A percentile compares a stretch with the other conserved stretches of the same genome.
phyloP scores from a whole-genome alignment of 1,140 invertebrate species.

The Drosophila willistoni region DNA sequence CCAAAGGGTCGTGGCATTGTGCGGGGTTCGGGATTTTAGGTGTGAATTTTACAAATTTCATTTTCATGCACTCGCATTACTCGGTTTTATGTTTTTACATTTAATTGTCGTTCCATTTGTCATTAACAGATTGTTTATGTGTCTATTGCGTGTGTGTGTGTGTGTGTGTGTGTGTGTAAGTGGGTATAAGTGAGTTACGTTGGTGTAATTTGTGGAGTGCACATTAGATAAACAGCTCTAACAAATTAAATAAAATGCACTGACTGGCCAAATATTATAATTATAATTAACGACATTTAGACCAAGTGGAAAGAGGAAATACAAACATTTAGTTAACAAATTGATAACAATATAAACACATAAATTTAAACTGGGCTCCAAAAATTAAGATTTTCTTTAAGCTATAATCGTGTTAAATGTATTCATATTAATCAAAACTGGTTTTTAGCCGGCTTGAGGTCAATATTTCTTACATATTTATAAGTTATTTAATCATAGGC shows the following conservation, averaged over 20 bases:
- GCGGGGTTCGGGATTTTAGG: not conserved
- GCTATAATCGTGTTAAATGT: no score
- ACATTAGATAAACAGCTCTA: slow-evolving; percentile 47
- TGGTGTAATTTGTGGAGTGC: slow-evolving; percentile 39
- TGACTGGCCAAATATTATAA: slow-evolving; percentile 40
- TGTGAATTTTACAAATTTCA: slow-evolving; percentile 48
- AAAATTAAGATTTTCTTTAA: no score
- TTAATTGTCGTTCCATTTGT: slow-evolving; percentile 61
- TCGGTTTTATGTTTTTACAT: slow-evolving; percentile 57
- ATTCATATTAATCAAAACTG: no score
- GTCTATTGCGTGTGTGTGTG: slow-evolving; percentile 25
- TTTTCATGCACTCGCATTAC: slow-evolving; percentile 51
- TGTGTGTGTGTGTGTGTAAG: slow-evolving; percentile 31
- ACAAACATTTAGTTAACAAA: slow-evolving; percentile 8
- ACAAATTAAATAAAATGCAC: slow-evolving; percentile 42
- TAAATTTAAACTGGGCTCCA: not conserved
- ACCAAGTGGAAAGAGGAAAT: not conserved
- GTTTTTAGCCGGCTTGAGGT: no score
- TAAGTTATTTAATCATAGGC: no score
- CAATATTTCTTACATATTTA: no score
- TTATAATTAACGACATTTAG: slow-evolving; percentile 47
- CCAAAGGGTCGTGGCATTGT: not conserved
- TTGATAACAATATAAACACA: not conserved
- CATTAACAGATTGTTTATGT: slow-evolving; percentile 54
- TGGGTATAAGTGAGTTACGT: slow-evolving; percentile 27